Base-by-base conservation (phyloP, 30 jellyfish, hydroid and myxozoan species). In the Haliclystus octoradiatus region DNA sequence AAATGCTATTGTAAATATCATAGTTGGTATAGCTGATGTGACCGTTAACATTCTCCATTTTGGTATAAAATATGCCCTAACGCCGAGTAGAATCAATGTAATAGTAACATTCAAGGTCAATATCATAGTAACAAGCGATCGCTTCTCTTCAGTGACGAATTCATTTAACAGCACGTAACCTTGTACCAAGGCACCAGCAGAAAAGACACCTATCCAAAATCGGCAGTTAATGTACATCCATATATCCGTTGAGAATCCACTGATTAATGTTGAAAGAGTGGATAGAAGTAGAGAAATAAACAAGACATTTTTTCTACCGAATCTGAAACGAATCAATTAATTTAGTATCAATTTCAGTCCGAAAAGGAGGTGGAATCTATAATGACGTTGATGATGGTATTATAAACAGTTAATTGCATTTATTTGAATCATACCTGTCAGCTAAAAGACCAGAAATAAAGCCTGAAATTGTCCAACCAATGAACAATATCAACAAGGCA, bases 61-160 rank as follows among this genome's bases (percentile, higher is more conserved):
- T 52, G 71, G 80, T 26, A 86, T 76, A 61, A 78, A 78, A 69
- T 71, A 72, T 0, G 96, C 96, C 5, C 65, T 61, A 25, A 79
- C 68, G n/a, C 96, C 96, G 60, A 86, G 92, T 14, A 79, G 52
- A 28, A 73, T 75, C 40, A 86, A 70, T 25, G 94, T 71, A 0
- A 74, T 1, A 27, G 96, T 70, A 52, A 78, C 68, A 5, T 69
- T 27, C 2, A 86, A 14, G 85, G 88, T 78, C 23, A 79, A 69
- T 0, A 82, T 62, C 19, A 78, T 78, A 7, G 93, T 93, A 46
- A 93, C 96, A 34, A 63, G 27, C 15, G 96, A 94, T 2, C 96
- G 89, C 71, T 76, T 50, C 63, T 74, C 74, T 50, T 82, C 76
- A 69, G 92, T 93, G 0, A 79, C 96, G 49, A 72, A 51, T 63